phyloP scores from a whole-genome alignment of 35 echinoderm and acorn worm genomes.

The Lytechinus variegatus region DNA sequence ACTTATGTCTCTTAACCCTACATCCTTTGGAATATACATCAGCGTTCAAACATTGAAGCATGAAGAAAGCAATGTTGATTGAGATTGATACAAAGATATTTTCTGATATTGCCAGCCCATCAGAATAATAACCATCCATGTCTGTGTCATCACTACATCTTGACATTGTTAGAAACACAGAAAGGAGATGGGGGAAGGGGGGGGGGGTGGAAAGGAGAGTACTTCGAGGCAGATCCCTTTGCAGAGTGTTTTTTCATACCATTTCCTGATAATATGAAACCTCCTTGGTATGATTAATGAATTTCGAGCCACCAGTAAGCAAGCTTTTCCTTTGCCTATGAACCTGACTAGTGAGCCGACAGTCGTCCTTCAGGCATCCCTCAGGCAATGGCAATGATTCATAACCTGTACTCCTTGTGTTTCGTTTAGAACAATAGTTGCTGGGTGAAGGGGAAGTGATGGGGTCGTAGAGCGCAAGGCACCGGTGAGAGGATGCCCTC shows the following conservation, averaged over 20 bases:
- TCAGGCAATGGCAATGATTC: neutral
- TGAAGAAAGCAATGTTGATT: neutral
- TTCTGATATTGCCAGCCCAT: neutral
- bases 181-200: neutral
- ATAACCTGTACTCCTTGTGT: neutral
- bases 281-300: neutral
- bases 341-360: neutral
- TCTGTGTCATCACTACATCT: neutral
- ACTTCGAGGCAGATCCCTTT: neutral
- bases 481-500: neutral
- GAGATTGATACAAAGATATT: neutral
- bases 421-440: constrained; percentile 13
- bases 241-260: neutral
- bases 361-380: neutral
- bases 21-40: neutral
- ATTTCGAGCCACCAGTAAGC: neutral
- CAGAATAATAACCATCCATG: neutral
- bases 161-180: neutral
- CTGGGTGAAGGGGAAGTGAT: neutral
- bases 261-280: constrained; percentile 13
- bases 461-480: neutral
- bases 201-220: neutral
- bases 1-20: neutral
- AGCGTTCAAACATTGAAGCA: neutral
- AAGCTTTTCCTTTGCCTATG: neutral